A percentile compares a stretch with the other conserved stretches of the same genome.
Evolutionary conservation across 2,113 vertebrate genomes (phyloP).

Genomic region (Ivindomyrus marchei): DNA sequence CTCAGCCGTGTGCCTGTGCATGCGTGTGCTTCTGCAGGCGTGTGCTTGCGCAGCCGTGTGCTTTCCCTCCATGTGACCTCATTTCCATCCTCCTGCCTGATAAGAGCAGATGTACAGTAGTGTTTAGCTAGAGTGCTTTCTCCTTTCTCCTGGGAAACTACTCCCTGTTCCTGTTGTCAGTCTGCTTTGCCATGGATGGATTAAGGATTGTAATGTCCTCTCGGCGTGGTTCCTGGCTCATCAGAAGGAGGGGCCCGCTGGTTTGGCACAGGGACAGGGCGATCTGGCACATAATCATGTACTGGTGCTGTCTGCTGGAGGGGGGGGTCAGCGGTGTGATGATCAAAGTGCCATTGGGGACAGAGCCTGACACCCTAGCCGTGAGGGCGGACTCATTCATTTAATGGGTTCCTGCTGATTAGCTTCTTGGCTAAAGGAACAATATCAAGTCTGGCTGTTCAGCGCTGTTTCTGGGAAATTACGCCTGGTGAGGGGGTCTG

Average conservation of each 20-base stretch:
- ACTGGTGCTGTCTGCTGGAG: background rate
- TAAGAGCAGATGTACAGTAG: background rate
- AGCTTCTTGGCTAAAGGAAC: background rate
- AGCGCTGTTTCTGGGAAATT: background rate
- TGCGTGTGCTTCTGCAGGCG: too few relatives aligned
- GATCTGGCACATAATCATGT: background rate
- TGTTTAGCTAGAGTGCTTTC: background rate
- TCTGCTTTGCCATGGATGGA: background rate
- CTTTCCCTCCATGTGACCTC: background rate
- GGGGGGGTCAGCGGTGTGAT: background rate
- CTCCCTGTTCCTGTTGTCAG: background rate
- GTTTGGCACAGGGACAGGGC: background rate
- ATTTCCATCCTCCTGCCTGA: background rate
- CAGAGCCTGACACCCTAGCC: background rate
- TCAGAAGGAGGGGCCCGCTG: background rate
- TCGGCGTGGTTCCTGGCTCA: background rate
- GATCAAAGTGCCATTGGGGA: background rate
- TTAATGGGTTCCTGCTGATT: background rate
- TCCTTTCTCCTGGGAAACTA: background rate
- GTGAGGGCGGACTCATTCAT: background rate
- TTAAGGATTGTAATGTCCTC: background rate
- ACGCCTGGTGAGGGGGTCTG: background rate
- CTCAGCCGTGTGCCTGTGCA: background rate
- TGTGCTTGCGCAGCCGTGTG: background rate
- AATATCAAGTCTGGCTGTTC: background rate